Evolutionary conservation across 1,140 invertebrate genomes (phyloP).

Genomic region (Pogonomyrmex californicus): DNA sequence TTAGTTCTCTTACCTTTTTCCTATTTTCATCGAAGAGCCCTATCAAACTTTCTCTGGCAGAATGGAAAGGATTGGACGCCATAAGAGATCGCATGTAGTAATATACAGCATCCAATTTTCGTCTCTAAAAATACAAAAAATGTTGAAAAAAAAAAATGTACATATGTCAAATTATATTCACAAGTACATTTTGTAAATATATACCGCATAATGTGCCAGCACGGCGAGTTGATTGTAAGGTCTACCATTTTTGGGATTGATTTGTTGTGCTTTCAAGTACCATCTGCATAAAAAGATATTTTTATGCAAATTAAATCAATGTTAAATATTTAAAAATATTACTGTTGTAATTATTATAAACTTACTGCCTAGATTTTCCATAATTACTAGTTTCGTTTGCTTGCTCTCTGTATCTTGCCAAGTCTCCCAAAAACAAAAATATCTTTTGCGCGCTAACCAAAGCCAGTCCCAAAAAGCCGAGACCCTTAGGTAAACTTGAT

Average conservation of each 20-base stretch:
- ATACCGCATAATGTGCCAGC: conserved; percentile 95
- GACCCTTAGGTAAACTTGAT: conserved; percentile 88
- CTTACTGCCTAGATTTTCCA: conserved; percentile 93
- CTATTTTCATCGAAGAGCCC: conserved; percentile 97
- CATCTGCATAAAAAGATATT: conserved; percentile 87
- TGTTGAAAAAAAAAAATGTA: conserved; percentile 13
- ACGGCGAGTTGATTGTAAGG: conserved; percentile 98
- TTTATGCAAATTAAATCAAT: conserved; percentile 30
- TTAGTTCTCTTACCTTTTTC: conserved; percentile 91
- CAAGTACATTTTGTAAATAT: conserved; percentile 79
- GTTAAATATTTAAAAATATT: conserved; percentile 2
- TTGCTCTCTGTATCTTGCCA: conserved; percentile 96
- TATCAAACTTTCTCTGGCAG: conserved; percentile 95
- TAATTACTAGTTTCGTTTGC: conserved; percentile 94
- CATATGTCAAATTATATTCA: conserved; percentile 45
- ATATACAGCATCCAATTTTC: conserved; percentile 98
- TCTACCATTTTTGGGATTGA: conserved; percentile 97
- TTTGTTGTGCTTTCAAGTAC: conserved; percentile 97
- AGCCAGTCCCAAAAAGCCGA: conserved; percentile 91
- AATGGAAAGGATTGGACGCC: conserved; percentile 96
- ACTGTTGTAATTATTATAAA: background rate
- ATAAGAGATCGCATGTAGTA: conserved; percentile 98
- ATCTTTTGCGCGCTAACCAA: conserved; percentile 95
- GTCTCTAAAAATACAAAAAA: conserved; percentile 89
- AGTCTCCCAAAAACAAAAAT: conserved; percentile 96